Percentiles rank a stretch among this genome's conserved stretches.
Conservation (phyloP, 35 echinoderm and acorn worm genomes). For the Heliocidaris erythrogramma region DNA sequence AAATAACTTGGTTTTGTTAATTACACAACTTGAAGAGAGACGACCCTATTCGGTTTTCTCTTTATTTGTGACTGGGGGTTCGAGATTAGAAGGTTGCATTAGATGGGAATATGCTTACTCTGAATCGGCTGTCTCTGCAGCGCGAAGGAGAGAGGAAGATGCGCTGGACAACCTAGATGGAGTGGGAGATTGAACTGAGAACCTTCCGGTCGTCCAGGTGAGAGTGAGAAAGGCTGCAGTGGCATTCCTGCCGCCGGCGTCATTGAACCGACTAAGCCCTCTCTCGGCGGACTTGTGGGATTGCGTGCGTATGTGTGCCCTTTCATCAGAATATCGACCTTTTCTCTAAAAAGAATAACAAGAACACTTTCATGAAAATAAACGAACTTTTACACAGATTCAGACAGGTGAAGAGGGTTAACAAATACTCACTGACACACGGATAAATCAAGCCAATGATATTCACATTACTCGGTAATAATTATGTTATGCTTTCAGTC, state of each 20-base stretch:
- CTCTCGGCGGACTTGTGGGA: conserved; percentile 52
- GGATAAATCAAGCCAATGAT: too few species aligned
- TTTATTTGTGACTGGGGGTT: too few species aligned
- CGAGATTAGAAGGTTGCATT: too few species aligned
- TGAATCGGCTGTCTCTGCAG: not conserved
- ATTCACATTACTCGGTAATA: too few species aligned
- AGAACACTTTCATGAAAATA: not conserved
- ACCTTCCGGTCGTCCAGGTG: not conserved
- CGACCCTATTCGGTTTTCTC: too few species aligned
- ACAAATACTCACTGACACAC: too few species aligned
- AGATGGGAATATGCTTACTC: not conserved
- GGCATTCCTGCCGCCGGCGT: not conserved
- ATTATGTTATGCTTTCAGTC: too few species aligned
- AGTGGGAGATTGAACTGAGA: not conserved
- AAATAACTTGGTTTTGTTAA: too few species aligned
- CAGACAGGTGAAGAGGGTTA: too few species aligned
- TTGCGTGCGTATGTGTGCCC: conserved; percentile 74
- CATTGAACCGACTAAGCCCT: not conserved
- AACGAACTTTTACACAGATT: not conserved
- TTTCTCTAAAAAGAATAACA: conserved; percentile 41
- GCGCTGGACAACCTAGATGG: not conserved
- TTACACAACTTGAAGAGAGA: too few species aligned
- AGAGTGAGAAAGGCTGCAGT: not conserved
- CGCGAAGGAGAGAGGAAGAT: not conserved
- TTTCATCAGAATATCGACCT: conserved; percentile 66